Conservation (phyloP, 1,140 invertebrate genomes). For the Anoplophora glabripennis region DNA sequence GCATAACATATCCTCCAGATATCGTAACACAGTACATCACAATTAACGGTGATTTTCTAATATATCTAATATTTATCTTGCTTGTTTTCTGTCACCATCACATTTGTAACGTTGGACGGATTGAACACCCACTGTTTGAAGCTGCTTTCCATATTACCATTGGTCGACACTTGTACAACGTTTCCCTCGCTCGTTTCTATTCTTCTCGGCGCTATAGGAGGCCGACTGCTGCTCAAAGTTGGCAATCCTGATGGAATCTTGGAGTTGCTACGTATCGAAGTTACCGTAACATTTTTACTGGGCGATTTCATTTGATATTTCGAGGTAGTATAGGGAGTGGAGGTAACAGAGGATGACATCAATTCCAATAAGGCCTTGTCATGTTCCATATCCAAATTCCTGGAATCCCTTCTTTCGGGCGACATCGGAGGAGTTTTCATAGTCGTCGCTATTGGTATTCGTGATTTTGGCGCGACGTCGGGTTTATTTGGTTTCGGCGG, state of each 20-base stretch:
- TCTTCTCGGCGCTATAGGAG: slow-evolving; percentile 42
- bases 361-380: slow-evolving; percentile 45
- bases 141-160: slow-evolving; percentile 40
- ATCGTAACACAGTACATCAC: neutral
- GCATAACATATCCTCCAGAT: neutral
- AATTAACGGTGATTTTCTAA: too few relatives aligned
- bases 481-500: slow-evolving; percentile 36
- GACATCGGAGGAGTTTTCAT: slow-evolving; percentile 45
- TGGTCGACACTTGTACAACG: slow-evolving; percentile 35
- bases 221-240: slow-evolving; percentile 31
- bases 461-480: slow-evolving; percentile 23
- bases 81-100: slow-evolving; percentile 38
- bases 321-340: slow-evolving; percentile 32
- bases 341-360: slow-evolving; percentile 39
- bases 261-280: slow-evolving; percentile 45
- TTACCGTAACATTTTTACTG: slow-evolving; percentile 44
- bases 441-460: slow-evolving; percentile 39
- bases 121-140: slow-evolving; percentile 49
- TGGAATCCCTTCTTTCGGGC: slow-evolving; percentile 43
- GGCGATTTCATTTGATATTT: slow-evolving; percentile 35
- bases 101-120: slow-evolving; percentile 42
- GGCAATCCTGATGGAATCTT: slow-evolving; percentile 47
- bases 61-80: slow-evolving; percentile 8
- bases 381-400: slow-evolving; percentile 40
- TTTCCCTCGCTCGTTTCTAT: slow-evolving; percentile 30